Percentiles rank a stretch among this genome's conserved stretches.
Conservation (phyloP, 2,113 vertebrate species). For the Pelodiscus sinensis region DNA sequence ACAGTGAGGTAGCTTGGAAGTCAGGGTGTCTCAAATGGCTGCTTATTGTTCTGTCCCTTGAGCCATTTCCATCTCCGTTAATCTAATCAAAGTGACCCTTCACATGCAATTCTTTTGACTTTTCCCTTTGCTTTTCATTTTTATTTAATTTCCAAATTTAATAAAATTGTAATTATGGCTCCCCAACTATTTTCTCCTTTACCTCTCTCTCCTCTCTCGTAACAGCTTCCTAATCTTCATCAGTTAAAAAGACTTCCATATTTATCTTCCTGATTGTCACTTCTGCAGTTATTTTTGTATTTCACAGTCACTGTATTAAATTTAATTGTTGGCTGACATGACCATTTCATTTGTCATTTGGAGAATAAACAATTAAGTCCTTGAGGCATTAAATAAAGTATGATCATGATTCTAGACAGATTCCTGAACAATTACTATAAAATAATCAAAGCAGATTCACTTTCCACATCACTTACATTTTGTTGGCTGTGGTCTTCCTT, state of each 20-base stretch:
- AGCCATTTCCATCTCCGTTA: constrained; percentile 12
- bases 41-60: not conserved
- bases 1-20: not conserved
- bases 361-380: not conserved
- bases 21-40: fast-evolving
- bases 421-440: not conserved
- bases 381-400: not conserved
- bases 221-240: constrained; percentile 40
- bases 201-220: constrained; percentile 1
- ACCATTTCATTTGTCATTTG: not conserved
- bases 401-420: not conserved
- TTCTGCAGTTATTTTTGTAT: not conserved
- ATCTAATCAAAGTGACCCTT: constrained; percentile 17
- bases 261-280: constrained; percentile 21
- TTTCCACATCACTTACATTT: not conserved
- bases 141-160: constrained; percentile 40
- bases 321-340: not conserved
- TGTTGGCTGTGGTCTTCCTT: not conserved
- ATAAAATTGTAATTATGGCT: constrained; percentile 10
- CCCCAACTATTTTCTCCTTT: not conserved
- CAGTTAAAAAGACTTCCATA: constrained; percentile 13
- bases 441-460: not conserved
- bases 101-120: constrained; percentile 35
- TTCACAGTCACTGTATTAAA: not conserved
- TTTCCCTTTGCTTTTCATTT: constrained; percentile 41